These are phyloP conservation scores for Collichthys lucidus DNA, from an alignment of 2,113 vertebrate genomes.

Conservation along the genomic window DNA sequence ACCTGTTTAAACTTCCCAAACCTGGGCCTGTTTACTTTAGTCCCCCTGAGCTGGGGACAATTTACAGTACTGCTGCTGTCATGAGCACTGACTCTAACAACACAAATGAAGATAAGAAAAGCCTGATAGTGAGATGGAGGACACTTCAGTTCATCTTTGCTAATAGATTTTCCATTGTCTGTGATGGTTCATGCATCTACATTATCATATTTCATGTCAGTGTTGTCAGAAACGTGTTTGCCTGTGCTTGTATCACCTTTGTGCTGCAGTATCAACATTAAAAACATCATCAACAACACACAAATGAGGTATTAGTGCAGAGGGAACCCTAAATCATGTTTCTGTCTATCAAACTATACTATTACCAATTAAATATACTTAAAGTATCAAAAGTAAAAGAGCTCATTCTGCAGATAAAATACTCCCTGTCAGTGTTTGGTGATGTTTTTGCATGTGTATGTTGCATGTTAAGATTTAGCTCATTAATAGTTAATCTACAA, in stretches of 20 bases:
- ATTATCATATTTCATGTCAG: too few relatives aligned
- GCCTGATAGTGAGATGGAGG: background rate
- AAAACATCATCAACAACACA: too few relatives aligned
- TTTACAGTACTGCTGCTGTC: constrained; percentile 25
- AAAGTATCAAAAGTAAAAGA: background rate
- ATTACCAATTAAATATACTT: too few relatives aligned
- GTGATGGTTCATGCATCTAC: too few relatives aligned
- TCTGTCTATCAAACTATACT: too few relatives aligned
- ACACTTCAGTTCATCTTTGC: background rate
- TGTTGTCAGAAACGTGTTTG: too few relatives aligned
- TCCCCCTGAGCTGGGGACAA: constrained; percentile 1
- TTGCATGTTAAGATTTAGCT: background rate
- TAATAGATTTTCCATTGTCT: too few relatives aligned
- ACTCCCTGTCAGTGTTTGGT: background rate
- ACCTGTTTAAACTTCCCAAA: constrained; percentile 83
- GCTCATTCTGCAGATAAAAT: too few relatives aligned
- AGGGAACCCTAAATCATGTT: too few relatives aligned
- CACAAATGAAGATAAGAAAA: constrained; percentile 39
- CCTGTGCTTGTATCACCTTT: too few relatives aligned
- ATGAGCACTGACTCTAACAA: constrained; percentile 1
- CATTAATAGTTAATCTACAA: background rate
- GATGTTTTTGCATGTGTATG: background rate
- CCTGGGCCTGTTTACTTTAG: constrained; percentile 69
- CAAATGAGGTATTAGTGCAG: too few relatives aligned
- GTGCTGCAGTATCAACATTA: too few relatives aligned